A percentile compares a stretch with the other conserved stretches of the same genome.
Conservation (phyloP, 2,113 vertebrate genomes). For the Sporophila hypoxantha region DNA sequence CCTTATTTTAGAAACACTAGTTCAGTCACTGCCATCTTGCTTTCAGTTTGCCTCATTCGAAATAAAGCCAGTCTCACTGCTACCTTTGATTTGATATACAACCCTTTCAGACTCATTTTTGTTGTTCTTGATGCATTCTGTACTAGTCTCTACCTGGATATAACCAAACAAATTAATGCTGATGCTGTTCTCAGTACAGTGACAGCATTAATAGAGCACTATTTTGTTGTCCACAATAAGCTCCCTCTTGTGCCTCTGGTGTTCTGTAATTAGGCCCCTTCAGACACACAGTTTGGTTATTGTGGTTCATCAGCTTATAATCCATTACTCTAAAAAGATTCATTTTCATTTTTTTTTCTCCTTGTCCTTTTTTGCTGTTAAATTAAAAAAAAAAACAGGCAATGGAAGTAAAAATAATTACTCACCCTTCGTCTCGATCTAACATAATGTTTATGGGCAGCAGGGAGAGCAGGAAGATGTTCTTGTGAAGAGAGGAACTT, state of each 20-base stretch:
- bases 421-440: slow-evolving; percentile 58
- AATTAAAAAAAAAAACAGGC: background rate
- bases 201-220: slow-evolving; percentile 22
- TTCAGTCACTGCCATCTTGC: slow-evolving; percentile 17
- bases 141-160: background rate
- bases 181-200: background rate
- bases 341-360: background rate
- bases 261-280: slow-evolving; percentile 45
- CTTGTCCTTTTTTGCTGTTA: background rate
- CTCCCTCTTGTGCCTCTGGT: slow-evolving; percentile 23
- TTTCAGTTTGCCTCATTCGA: slow-evolving; percentile 7
- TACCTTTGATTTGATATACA: background rate
- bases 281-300: slow-evolving; percentile 37
- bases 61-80: background rate
- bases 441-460: slow-evolving; percentile 23
- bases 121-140: background rate
- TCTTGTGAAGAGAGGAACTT: slow-evolving; percentile 25
- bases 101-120: background rate
- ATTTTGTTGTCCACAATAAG: slow-evolving; percentile 41
- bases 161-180: slow-evolving; percentile 1
- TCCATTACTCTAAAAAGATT: slow-evolving; percentile 21
- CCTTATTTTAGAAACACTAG: background rate
- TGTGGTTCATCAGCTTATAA: slow-evolving; percentile 41
- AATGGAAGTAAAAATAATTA: slow-evolving; percentile 8
- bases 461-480: slow-evolving; percentile 2